These are phyloP conservation scores for Trachemys scripta DNA, from an alignment of 2,113 vertebrate species.

Conservation along the genomic window DNA sequence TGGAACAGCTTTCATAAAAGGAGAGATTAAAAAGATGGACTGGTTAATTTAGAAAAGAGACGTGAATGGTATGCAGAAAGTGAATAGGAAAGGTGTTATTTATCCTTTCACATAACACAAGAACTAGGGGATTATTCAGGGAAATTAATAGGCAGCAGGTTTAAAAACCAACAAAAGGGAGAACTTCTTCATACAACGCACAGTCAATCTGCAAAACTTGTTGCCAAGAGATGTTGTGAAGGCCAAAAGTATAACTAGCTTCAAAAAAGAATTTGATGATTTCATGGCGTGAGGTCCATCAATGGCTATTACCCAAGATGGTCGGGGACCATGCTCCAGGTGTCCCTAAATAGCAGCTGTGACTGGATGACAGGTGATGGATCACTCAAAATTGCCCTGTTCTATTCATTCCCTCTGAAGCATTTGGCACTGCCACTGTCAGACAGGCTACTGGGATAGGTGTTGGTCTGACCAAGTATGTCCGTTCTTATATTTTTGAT, in stretches of 20 bases:
- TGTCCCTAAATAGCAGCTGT: neutral
- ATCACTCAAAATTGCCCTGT: too few species aligned
- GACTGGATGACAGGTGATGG: neutral
- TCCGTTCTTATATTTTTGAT: neutral
- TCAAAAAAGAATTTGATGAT: neutral
- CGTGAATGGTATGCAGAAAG: too few species aligned
- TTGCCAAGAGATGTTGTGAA: neutral
- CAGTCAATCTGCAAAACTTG: neutral
- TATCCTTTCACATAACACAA: neutral
- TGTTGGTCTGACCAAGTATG: neutral
- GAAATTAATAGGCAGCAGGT: neutral
- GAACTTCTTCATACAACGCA: neutral
- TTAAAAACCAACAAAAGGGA: neutral
- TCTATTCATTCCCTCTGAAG: too few species aligned
- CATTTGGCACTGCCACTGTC: neutral
- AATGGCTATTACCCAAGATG: neutral
- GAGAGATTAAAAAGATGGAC: neutral
- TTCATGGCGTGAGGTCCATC: neutral
- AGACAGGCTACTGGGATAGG: neutral
- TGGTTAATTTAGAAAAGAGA: too few species aligned
- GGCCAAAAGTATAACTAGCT: neutral
- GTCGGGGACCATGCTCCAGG: neutral
- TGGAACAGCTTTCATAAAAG: neutral
- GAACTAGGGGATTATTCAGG: neutral
- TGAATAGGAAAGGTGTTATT: too few species aligned